Conservation (phyloP, 2,888 invertebrate species). For the Sycophila texana region DNA sequence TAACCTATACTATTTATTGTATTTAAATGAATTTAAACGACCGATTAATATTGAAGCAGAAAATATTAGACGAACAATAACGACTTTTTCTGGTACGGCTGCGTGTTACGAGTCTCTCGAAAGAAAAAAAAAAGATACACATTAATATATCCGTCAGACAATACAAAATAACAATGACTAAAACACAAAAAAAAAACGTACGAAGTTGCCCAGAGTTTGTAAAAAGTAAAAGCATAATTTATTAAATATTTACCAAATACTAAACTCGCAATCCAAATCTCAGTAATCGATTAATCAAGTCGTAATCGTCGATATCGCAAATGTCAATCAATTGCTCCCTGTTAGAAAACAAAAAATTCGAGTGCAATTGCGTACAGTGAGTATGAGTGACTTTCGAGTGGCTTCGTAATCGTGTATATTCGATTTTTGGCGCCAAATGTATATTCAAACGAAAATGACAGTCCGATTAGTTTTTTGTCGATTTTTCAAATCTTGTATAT, state of each 20-base stretch:
- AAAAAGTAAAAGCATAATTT: constrained; percentile 38
- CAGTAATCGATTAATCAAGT: constrained; percentile 5
- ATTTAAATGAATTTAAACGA: constrained; percentile 38
- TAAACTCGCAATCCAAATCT: constrained; percentile 22
- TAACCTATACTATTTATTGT: constrained; percentile 31
- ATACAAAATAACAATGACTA: constrained; percentile 41
- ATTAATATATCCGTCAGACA: constrained; percentile 50
- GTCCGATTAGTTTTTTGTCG: constrained; percentile 38
- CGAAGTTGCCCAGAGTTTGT: neutral
- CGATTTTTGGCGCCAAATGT: constrained; percentile 41
- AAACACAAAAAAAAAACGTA: constrained; percentile 8
- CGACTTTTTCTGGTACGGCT: constrained; percentile 29
- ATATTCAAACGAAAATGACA: constrained; percentile 31
- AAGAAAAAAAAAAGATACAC: constrained; percentile 23
- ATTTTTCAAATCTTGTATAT: constrained; percentile 39
- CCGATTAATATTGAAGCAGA: constrained; percentile 27
- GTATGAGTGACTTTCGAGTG: constrained; percentile 46
- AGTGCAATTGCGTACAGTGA: constrained; percentile 14
- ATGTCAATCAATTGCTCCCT: constrained; percentile 31
- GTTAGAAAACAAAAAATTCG: constrained; percentile 19
- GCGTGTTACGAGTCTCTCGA: constrained; percentile 47
- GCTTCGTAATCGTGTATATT: constrained; percentile 49
- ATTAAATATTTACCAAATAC: constrained; percentile 35
- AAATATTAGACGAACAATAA: constrained; percentile 11
- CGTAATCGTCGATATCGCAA: constrained; percentile 11